A percentile compares a stretch with the other conserved stretches of the same genome.
phyloP scores from a whole-genome alignment of 2,888 invertebrate species.

The Melitaea athalia region DNA sequence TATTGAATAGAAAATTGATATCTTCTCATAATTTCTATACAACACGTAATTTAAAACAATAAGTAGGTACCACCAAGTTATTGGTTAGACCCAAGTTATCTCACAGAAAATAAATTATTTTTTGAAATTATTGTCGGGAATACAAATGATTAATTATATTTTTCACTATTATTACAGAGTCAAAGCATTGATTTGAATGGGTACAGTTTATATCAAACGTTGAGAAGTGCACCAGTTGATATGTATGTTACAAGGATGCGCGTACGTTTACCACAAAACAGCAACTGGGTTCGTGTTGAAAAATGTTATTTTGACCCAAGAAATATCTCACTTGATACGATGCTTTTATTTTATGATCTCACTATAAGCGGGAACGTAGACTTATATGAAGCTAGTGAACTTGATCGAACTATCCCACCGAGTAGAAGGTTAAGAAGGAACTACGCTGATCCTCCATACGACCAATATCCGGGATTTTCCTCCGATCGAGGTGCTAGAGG shows the following conservation, averaged over 20 bases:
- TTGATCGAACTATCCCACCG: slow-evolving; percentile 62
- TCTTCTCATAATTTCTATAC: too few relatives aligned
- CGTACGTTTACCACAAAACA: slow-evolving; percentile 85
- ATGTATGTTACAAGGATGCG: slow-evolving; percentile 87
- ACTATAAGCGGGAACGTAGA: slow-evolving; percentile 90
- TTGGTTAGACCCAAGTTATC: background rate
- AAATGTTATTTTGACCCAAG: slow-evolving; percentile 88
- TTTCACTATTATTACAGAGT: slow-evolving; percentile 59
- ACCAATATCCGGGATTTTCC: slow-evolving; percentile 55
- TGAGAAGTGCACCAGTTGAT: slow-evolving; percentile 84
- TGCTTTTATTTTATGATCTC: slow-evolving; percentile 89
- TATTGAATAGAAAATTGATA: too few relatives aligned
- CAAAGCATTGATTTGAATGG: slow-evolving; percentile 83
- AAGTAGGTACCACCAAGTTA: background rate
- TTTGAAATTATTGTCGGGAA: too few relatives aligned
- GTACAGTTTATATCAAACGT: slow-evolving; percentile 84
- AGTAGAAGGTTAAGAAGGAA: slow-evolving; percentile 60
- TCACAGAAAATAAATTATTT: background rate
- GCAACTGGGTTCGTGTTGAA: slow-evolving; percentile 88
- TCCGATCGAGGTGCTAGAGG: slow-evolving; percentile 74
- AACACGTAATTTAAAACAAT: background rate
- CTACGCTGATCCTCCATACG: slow-evolving; percentile 68
- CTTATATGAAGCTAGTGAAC: slow-evolving; percentile 73
- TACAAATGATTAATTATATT: background rate
- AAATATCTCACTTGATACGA: slow-evolving; percentile 88